Conservation (phyloP, 2,113 vertebrate genomes). For the Argyrosomus japonicus region DNA sequence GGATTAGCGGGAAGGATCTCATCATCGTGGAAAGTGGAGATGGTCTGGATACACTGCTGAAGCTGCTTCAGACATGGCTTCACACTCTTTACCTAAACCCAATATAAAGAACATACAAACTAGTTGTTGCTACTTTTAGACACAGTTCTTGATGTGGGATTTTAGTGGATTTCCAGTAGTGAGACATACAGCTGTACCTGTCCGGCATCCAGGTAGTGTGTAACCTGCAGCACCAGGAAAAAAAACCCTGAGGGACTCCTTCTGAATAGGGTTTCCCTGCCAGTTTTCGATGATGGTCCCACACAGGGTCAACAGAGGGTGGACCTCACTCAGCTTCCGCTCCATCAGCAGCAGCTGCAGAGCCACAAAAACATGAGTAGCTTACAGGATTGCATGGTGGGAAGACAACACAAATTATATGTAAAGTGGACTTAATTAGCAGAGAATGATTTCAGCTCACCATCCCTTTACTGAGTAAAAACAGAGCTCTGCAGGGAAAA, state of each 20-base stretch:
- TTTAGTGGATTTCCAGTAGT: not conserved
- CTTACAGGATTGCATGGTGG: not conserved
- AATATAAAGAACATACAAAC: not conserved
- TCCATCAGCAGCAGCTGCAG: slow-evolving; percentile 92
- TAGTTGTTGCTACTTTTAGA: not conserved
- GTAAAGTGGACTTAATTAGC: slow-evolving; percentile 89
- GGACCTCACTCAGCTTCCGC: slow-evolving; percentile 92
- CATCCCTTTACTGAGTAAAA: slow-evolving; percentile 58
- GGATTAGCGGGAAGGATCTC: slow-evolving; percentile 95
- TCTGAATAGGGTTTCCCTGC: slow-evolving; percentile 96
- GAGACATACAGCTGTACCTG: slow-evolving; percentile 82
- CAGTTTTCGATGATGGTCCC: slow-evolving; percentile 95
- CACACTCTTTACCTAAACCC: slow-evolving; percentile 91
- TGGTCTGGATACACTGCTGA: slow-evolving; percentile 96
- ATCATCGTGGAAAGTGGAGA: slow-evolving; percentile 92
- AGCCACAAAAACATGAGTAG: not conserved
- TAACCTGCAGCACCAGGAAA: slow-evolving; percentile 94
- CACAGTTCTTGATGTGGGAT: not conserved
- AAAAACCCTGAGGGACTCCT: slow-evolving; percentile 91
- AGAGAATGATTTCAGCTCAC: slow-evolving; percentile 67
- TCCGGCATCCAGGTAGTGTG: slow-evolving; percentile 93
- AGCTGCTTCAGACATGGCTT: slow-evolving; percentile 95
- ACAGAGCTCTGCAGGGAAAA: slow-evolving; percentile 43
- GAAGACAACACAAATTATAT: slow-evolving; percentile 49
- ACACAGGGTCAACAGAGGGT: slow-evolving; percentile 91